These are phyloP conservation scores for Parnassius apollo DNA, from an alignment of 2,888 invertebrate genomes.

Conservation along the genomic window DNA sequence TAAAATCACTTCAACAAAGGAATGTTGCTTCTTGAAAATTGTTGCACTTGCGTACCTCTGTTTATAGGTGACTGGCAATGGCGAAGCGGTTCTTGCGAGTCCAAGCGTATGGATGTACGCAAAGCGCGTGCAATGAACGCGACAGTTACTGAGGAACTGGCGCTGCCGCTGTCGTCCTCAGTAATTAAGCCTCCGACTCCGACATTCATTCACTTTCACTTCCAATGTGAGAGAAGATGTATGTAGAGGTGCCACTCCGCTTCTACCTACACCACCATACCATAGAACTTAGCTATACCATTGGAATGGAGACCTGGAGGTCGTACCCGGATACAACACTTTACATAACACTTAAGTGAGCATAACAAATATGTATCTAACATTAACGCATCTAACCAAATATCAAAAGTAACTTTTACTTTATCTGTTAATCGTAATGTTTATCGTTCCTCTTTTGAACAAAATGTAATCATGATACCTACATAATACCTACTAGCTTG, in stretches of 20 bases:
- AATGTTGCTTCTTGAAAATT: conserved; percentile 22
- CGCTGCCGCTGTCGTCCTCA: conserved; percentile 73
- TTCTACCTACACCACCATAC: conserved; percentile 43
- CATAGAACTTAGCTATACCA: conserved; percentile 45
- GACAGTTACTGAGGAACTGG: conserved; percentile 71
- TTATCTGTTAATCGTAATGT: neutral
- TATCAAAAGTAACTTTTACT: conserved; percentile 12
- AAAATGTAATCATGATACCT: too few relatives aligned
- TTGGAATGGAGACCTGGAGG: conserved; percentile 67
- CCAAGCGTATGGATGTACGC: conserved; percentile 35
- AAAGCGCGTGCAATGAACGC: conserved; percentile 62
- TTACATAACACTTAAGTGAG: conserved; percentile 52
- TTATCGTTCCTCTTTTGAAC: too few relatives aligned
- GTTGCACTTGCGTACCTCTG: conserved; percentile 66
- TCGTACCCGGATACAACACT: conserved; percentile 63
- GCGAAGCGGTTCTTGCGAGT: conserved; percentile 33
- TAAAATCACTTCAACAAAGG: neutral
- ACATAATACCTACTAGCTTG: too few relatives aligned
- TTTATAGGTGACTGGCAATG: conserved; percentile 38
- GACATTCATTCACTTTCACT: conserved; percentile 81
- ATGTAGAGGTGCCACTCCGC: conserved; percentile 52
- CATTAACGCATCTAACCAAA: conserved; percentile 5
- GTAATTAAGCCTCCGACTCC: conserved; percentile 79
- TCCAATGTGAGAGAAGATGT: conserved; percentile 72
- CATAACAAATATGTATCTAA: neutral